phyloP scores from a whole-genome alignment of 2,888 invertebrate species.

The Eupithecia subfuscata region DNA sequence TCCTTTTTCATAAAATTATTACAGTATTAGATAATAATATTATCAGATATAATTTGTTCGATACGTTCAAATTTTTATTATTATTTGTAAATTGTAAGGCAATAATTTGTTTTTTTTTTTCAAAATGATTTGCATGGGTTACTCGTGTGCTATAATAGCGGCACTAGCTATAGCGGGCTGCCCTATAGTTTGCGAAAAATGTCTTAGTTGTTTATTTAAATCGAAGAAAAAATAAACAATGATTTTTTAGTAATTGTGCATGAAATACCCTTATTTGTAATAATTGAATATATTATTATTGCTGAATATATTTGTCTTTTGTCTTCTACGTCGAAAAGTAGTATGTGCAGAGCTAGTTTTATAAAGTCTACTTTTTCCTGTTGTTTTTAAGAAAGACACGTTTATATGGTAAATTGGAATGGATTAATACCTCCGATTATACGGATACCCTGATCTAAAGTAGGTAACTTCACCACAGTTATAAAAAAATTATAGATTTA shows the following conservation, averaged over 20 bases:
- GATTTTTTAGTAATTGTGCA: not conserved
- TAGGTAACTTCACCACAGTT: not conserved
- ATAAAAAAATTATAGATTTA: too few relatives aligned
- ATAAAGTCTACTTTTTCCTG: not conserved
- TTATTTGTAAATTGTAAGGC: not conserved
- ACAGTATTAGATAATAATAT: too few relatives aligned
- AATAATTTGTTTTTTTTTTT: not conserved
- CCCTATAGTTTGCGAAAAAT: not conserved
- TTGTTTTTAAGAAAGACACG: not conserved
- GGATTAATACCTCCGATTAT: too few relatives aligned
- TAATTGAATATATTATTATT: not conserved
- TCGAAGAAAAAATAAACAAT: not conserved
- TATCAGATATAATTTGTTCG: too few relatives aligned
- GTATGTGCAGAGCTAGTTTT: not conserved
- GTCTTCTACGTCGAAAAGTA: not conserved
- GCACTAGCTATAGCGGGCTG: not conserved
- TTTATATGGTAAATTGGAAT: not conserved
- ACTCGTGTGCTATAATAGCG: not conserved
- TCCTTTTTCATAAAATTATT: too few relatives aligned
- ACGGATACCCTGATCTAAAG: not conserved
- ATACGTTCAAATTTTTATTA: too few relatives aligned
- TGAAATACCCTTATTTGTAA: not conserved
- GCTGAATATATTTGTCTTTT: not conserved
- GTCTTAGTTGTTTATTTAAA: conserved; percentile 1
- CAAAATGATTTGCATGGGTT: conserved; percentile 3